These are phyloP conservation scores for Delichon dasypus DNA, from an alignment of 2,797 vertebrate genomes.

Conservation along the genomic window DNA sequence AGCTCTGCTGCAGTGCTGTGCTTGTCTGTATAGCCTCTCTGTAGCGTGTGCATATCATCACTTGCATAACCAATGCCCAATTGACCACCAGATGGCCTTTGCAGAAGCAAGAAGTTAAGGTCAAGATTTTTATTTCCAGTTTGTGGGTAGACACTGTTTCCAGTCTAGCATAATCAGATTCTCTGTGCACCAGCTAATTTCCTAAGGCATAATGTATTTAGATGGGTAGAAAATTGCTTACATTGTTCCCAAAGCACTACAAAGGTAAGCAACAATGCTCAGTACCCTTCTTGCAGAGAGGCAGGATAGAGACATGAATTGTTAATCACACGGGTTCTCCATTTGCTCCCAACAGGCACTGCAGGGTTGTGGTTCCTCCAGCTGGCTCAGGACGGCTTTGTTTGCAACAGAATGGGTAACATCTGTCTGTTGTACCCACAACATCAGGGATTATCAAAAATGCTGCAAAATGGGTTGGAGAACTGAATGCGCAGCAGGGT, in stretches of 20 bases:
- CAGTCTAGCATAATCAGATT: not conserved
- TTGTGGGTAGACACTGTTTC: not conserved
- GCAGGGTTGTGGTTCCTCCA: not conserved
- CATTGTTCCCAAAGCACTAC: not conserved
- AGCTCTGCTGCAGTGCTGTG: not conserved
- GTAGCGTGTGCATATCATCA: not conserved
- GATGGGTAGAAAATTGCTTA: conserved; percentile 12
- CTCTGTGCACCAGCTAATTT: not conserved
- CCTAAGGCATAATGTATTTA: not conserved
- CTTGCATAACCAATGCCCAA: not conserved
- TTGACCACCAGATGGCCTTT: conserved; percentile 4
- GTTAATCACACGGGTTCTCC: not conserved
- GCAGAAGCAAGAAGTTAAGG: not conserved
- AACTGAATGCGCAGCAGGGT: not conserved
- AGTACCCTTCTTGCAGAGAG: not conserved
- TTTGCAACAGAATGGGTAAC: not conserved
- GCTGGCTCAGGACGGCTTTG: not conserved
- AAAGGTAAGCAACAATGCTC: not conserved
- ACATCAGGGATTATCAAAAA: not conserved
- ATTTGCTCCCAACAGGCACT: not conserved
- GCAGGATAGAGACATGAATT: not conserved
- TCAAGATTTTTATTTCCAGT: not conserved
- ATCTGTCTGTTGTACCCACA: not conserved
- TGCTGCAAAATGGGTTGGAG: not conserved
- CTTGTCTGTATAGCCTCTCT: not conserved